Base-by-base conservation (phyloP, 2,888 invertebrate genomes). In the Steinernema carpocapsae region DNA sequence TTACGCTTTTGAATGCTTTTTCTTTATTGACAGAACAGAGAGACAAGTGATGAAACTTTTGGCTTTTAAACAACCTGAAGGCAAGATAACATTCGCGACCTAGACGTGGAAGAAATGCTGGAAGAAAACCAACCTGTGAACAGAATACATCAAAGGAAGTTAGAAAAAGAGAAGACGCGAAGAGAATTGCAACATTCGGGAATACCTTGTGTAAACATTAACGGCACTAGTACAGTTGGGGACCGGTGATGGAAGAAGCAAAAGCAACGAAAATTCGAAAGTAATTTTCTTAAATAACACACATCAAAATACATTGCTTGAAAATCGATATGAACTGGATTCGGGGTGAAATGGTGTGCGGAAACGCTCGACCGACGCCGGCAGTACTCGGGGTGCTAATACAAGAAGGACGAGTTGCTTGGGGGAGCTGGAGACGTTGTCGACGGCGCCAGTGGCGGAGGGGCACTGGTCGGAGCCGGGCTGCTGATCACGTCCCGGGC, bases 221-320 rank as follows among this genome's bases (percentile, higher is more conserved):
- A 56, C 7, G 26, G 51, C 51, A 56, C 14, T 24, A 22, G 26
- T 24, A 56, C 14, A 22, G 26, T 4, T 43, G 7, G 43, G 19
- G n/a, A 56, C 56, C 56, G 26, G 56, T 56, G 56, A 56, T 48
- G 48, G 26, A 43, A 43, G 26, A 56, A 56, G 56, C 56, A 3
- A 4, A 56, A 56, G 56, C 56, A 6, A 24, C 12, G 24, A 12
- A 56, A 17, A 56, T 14, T 7, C 7, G 6, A 56, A 56, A 22
- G 56, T 56, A 22, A 56, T 7, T 7, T 17, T 24, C 24, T 24
- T 56, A 56, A 22, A 56, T 56, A 56, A 56, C 56, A 43, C 10
- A 43, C 10, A 43, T 7, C 7, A 56, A 24, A 22, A 56, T 26
- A 56, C 56, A 56, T 26, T 22, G 17, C 2, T 6, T 24, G 56